Evolutionary conservation across 2,113 vertebrate genomes (phyloP).

Genomic region (Amphiprion percula): DNA sequence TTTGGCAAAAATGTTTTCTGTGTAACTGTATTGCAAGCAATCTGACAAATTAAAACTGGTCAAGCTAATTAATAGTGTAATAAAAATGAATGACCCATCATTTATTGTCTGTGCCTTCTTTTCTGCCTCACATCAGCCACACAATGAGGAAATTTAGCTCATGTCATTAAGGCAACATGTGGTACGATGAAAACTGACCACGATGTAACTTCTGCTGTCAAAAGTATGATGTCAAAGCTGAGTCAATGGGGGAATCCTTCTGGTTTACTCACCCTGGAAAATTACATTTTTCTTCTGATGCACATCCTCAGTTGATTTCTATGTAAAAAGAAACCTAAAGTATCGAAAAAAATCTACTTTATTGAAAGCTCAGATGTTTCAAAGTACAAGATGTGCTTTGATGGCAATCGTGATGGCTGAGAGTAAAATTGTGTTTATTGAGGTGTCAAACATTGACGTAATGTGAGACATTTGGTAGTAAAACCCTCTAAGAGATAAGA

Average conservation of each 20-base stretch:
- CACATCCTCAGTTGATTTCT: conserved; percentile 46
- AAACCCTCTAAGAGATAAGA: conserved; percentile 30
- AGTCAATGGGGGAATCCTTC: conserved; percentile 29
- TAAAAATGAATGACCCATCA: conserved; percentile 86
- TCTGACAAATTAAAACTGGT: conserved; percentile 79
- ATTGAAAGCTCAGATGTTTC: too few species aligned
- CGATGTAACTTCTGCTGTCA: conserved; percentile 9
- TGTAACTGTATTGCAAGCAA: conserved; percentile 80
- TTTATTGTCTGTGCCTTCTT: conserved; percentile 33
- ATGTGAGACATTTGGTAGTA: conserved; percentile 8
- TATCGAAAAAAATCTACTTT: background rate
- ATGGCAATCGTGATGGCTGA: background rate
- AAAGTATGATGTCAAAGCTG: conserved; percentile 33
- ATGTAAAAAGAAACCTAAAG: conserved; percentile 73
- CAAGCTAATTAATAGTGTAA: conserved; percentile 81
- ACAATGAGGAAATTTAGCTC: conserved; percentile 2
- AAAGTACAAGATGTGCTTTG: too few species aligned
- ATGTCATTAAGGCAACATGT: background rate
- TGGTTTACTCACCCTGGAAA: conserved; percentile 56
- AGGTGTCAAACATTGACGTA: background rate
- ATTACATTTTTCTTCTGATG: background rate
- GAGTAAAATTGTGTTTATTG: background rate
- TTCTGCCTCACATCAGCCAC: background rate
- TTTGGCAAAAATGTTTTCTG: conserved; percentile 79
- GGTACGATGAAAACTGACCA: background rate